A percentile compares a stretch with the other conserved stretches of the same genome.
phyloP scores from a whole-genome alignment of 1,140 invertebrate species.

The Augochlora pura region DNA sequence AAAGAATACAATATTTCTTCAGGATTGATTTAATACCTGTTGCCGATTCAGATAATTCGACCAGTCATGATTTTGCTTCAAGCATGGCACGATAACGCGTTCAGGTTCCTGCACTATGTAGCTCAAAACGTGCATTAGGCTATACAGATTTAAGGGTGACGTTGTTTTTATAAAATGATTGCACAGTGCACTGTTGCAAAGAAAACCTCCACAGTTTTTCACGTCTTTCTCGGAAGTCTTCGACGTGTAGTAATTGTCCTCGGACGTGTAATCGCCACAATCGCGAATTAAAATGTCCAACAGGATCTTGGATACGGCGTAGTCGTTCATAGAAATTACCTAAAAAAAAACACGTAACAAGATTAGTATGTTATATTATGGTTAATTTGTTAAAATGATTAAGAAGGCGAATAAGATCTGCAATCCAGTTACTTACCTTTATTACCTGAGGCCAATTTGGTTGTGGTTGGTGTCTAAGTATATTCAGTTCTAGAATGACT shows the following conservation, averaged over 20 bases:
- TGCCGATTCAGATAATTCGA: conserved; percentile 85
- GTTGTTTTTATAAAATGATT: conserved; percentile 62
- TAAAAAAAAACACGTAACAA: too few relatives aligned
- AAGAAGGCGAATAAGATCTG: too few relatives aligned
- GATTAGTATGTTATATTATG: not conserved
- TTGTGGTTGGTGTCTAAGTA: conserved; percentile 87
- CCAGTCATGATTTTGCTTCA: conserved; percentile 84
- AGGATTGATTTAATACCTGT: conserved; percentile 80
- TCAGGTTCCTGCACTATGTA: conserved; percentile 83
- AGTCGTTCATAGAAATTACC: conserved; percentile 85
- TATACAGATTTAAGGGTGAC: conserved; percentile 68
- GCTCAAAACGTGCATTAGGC: conserved; percentile 76
- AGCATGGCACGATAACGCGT: conserved; percentile 82
- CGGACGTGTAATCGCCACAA: conserved; percentile 57
- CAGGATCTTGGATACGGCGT: conserved; percentile 75
- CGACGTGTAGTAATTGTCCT: conserved; percentile 22
- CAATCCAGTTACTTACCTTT: conserved; percentile 79
- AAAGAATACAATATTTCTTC: too few relatives aligned
- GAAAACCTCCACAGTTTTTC: conserved; percentile 83
- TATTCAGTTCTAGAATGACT: conserved; percentile 85
- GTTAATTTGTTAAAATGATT: not conserved
- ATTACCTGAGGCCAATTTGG: conserved; percentile 87
- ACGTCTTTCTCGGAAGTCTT: conserved; percentile 12
- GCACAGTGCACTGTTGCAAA: conserved; percentile 82
- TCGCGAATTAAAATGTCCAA: conserved; percentile 65